These are phyloP conservation scores for Jaculus jaculus DNA, from an alignment of 2,113 vertebrate species.

Conservation along the genomic window DNA sequence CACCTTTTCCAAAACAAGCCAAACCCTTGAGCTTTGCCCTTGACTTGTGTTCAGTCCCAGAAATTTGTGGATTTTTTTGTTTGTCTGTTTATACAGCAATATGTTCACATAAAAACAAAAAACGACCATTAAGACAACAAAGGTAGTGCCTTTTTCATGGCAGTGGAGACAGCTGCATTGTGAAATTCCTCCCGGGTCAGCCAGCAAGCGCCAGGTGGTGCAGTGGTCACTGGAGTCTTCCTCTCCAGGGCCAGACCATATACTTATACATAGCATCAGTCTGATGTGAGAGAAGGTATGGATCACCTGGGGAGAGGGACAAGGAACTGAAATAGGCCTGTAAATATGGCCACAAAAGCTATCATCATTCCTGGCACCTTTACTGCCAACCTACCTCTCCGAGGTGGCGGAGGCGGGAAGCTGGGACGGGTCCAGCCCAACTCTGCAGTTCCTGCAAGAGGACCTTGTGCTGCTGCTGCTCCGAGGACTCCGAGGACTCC, in stretches of 20 bases:
- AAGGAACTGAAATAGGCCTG: background rate
- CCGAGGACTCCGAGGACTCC: constrained; percentile 29
- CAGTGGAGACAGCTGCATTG: constrained; percentile 90
- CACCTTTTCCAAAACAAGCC: background rate
- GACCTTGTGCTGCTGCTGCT: background rate
- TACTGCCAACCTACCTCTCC: constrained; percentile 87
- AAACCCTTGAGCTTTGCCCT: background rate
- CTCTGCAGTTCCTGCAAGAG: constrained; percentile 70
- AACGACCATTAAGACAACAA: constrained; percentile 7
- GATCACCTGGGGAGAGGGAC: constrained; percentile 81
- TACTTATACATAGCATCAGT: constrained; percentile 93
- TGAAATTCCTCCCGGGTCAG: constrained; percentile 87
- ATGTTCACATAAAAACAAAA: background rate
- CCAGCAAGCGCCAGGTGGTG: constrained; percentile 84
- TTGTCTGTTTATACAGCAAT: background rate
- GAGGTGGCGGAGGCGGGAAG: constrained; percentile 73
- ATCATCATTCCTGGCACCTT: background rate
- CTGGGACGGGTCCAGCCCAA: constrained; percentile 37
- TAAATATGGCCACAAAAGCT: background rate
- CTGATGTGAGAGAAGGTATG: constrained; percentile 96
- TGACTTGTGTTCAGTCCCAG: background rate
- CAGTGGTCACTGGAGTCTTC: constrained; percentile 49
- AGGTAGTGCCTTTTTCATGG: constrained; percentile 92
- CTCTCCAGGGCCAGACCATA: constrained; percentile 82
- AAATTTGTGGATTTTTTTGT: background rate